These are phyloP conservation scores for Synanthedon tipuliformis DNA, from an alignment of 2,888 invertebrate genomes.

Conservation along the genomic window DNA sequence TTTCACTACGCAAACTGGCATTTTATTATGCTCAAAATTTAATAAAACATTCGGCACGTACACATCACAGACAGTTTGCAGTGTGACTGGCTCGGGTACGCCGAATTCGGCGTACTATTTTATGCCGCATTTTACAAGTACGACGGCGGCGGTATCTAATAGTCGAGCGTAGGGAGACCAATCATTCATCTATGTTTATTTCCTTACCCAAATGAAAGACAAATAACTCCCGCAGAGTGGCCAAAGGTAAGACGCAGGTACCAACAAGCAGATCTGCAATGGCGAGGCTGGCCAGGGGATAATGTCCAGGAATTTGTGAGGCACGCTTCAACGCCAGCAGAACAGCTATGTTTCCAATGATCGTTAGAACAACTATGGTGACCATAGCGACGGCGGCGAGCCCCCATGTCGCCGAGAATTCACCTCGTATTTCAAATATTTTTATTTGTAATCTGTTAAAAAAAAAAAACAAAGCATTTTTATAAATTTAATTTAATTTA, in stretches of 20 bases:
- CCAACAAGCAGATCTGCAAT: slow-evolving; percentile 74
- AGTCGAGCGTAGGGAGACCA: no score
- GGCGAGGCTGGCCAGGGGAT: slow-evolving; percentile 76
- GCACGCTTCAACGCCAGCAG: slow-evolving; percentile 33
- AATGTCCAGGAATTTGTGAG: slow-evolving; percentile 70
- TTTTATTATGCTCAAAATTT: no score
- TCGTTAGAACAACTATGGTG: slow-evolving; percentile 25
- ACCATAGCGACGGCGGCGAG: slow-evolving; percentile 27
- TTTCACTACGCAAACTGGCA: no score
- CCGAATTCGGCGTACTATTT: no score
- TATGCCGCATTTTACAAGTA: no score
- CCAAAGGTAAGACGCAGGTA: slow-evolving; percentile 65
- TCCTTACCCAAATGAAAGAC: slow-evolving; percentile 52
- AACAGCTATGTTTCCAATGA: slow-evolving; percentile 40
- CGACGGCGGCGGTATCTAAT: no score
- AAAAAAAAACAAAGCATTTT: no score
- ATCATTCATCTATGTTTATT: no score
- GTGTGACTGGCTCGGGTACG: no score
- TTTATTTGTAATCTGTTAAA: not conserved
- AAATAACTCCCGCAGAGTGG: slow-evolving; percentile 68
- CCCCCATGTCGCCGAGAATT: slow-evolving; percentile 27
- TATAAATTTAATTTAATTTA: no score
- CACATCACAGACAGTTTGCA: no score
- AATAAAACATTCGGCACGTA: no score
- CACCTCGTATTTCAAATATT: slow-evolving; percentile 23